Evolutionary conservation across 2,797 vertebrate species (phyloP), one percentile per base, ranked within the genome.

Genomic region (Mycteria americana): DNA sequence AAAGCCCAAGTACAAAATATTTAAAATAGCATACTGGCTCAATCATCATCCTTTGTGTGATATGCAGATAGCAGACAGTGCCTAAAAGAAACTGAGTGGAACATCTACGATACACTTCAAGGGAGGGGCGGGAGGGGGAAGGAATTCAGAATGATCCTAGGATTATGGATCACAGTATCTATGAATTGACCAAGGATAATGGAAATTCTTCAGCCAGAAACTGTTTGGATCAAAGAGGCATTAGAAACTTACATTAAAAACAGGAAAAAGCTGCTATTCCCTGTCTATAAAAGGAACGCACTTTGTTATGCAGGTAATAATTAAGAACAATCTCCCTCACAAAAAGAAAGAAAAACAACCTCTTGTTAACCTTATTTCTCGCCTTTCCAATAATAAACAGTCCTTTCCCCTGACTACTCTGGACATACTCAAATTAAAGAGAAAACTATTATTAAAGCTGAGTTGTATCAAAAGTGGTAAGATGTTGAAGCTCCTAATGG

Each of bases 81-180:
- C 56, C 19, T 54, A 43, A 59, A 56, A 92, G 25, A 86, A 91
- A 67, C 11, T 23, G 89, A 43, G 10, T 59, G 31, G 45, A 86
- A 84, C 21, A 19, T 27, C 35, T 59, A 23, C 30, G 70, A 4
- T 35, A 30, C 11, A 43, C 21, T 78, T 83, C 7, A 37, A 39
- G 30, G 24, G 6, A 2, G 2, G 5, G 15, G 10, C 37, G 8
- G 8, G 3, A 2, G 15, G 39, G 11, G 5, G 2, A 2, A 37
- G 25, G 17, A 76, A 84, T 78, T 85, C 41, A 46, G 28, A 77
- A 21, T 33, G 21, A 67, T 57, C 6, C 10, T 48, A 51, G 18
- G n/a, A 54, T 64, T 92, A 75, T 21, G 30, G 57, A 65, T 78
- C 22, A 56, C 67, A 60, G 1, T n/a, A 75, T 65, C 45, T 76